A percentile compares a stretch with the other conserved stretches of the same genome.
phyloP scores from a whole-genome alignment of 2,888 invertebrate genomes.

The Ptychoptera albimana region DNA sequence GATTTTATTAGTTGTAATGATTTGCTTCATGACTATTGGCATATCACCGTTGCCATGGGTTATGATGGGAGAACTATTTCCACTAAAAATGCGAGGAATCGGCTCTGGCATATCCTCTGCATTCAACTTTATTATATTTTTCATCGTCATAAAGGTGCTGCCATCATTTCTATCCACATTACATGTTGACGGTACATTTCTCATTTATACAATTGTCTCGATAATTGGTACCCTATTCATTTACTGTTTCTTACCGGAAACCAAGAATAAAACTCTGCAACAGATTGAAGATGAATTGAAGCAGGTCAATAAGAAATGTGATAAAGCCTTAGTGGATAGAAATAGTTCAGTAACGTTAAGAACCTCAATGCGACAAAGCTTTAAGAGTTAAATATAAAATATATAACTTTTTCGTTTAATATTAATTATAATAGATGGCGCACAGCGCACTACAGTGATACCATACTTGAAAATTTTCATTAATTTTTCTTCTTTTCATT shows the following conservation, averaged over 20 bases:
- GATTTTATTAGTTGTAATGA: constrained; percentile 37
- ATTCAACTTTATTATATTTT: constrained; percentile 40
- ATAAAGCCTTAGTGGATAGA: background rate
- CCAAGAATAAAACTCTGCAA: constrained; percentile 43
- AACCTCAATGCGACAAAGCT: background rate
- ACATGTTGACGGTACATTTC: constrained; percentile 38
- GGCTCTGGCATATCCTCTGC: constrained; percentile 44
- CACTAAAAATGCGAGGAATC: constrained; percentile 36
- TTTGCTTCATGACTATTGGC: constrained; percentile 41
- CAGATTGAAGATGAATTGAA: constrained; percentile 43
- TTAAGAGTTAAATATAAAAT: background rate
- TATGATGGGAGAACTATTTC: constrained; percentile 49
- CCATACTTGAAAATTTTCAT: too few relatives aligned
- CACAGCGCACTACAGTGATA: background rate
- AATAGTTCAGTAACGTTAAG: too few relatives aligned
- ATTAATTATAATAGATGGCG: background rate
- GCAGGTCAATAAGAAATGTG: constrained; percentile 11
- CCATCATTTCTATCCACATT: constrained; percentile 38
- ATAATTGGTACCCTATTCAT: constrained; percentile 37
- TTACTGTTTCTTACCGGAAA: constrained; percentile 42
- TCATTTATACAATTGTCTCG: constrained; percentile 38
- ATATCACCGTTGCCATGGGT: constrained; percentile 49
- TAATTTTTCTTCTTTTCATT: too few relatives aligned
- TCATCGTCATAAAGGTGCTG: constrained; percentile 43
- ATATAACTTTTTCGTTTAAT: too few relatives aligned